These are phyloP conservation scores for Nematostella vectensis DNA, from an alignment of 92 coral and sea anemone genomes.

Conservation along the genomic window DNA sequence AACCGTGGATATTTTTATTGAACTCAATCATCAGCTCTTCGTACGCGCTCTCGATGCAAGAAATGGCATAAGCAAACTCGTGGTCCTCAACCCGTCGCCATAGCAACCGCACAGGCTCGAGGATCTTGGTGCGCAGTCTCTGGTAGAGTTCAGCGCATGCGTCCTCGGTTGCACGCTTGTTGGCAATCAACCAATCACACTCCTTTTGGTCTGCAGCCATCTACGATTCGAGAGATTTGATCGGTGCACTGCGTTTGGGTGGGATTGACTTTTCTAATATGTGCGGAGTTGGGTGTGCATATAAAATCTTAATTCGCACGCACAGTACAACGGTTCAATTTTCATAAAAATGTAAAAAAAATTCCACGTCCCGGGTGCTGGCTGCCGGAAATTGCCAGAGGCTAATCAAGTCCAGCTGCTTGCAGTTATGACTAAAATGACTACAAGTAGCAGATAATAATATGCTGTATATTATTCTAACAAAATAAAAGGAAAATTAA, in stretches of 20 bases:
- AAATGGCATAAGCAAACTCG: conserved; percentile 3
- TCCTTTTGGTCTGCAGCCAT: conserved; percentile 31
- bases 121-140: neutral
- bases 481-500: no score
- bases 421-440: no score
- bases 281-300: no score
- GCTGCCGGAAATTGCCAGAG: no score
- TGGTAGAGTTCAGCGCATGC: conserved; percentile 8
- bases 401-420: no score
- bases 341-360: no score
- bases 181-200: conserved; percentile 23
- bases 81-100: conserved; percentile 2
- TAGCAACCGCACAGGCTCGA: conserved; percentile 2
- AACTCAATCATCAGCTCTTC: conserved; percentile 9
- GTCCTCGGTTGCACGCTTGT: conserved; percentile 25
- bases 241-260: no score
- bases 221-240: conserved; percentile 9
- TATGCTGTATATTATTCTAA: no score
- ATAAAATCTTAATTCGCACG: no score
- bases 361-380: neutral
- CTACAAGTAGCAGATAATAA: no score
- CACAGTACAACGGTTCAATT: no score
- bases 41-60: conserved; percentile 7
- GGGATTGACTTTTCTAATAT: no score
- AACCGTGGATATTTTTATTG: conserved; percentile 10